Evolutionary conservation across 2,797 vertebrate species (phyloP).

Genomic region (Fundulus diaphanus): DNA sequence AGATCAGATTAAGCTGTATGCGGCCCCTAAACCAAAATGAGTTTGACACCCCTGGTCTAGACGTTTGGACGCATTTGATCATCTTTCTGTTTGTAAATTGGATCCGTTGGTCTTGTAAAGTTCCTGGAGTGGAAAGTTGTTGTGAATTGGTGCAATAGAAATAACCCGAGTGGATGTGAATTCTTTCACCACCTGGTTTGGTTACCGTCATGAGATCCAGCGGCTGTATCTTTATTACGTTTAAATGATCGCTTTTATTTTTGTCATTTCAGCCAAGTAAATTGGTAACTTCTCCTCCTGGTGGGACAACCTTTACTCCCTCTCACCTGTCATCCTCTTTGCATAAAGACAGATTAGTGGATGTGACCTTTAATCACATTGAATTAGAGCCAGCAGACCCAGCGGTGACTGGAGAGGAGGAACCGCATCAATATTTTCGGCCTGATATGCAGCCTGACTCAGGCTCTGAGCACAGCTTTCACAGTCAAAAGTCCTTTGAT

Average conservation of each 20-base stretch:
- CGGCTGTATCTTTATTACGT: background rate
- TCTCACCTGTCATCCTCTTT: slow-evolving; percentile 21
- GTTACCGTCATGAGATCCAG: background rate
- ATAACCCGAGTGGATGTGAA: too few species aligned
- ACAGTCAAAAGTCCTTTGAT: slow-evolving; percentile 52
- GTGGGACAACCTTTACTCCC: slow-evolving; percentile 14
- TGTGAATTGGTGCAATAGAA: background rate
- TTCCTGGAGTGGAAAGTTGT: background rate
- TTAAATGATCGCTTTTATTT: slow-evolving; percentile 3
- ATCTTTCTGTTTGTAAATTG: background rate
- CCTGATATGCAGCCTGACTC: slow-evolving; percentile 42
- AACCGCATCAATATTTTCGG: slow-evolving; percentile 40
- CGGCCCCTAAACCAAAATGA: too few species aligned
- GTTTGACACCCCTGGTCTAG: too few species aligned
- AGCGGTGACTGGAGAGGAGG: slow-evolving; percentile 23
- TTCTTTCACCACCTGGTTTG: background rate
- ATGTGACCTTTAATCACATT: slow-evolving; percentile 28
- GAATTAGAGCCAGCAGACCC: slow-evolving; percentile 20
- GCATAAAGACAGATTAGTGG: slow-evolving; percentile 16
- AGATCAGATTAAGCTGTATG: too few species aligned
- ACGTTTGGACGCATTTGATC: background rate
- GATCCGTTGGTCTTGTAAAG: background rate
- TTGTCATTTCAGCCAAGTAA: slow-evolving; percentile 51
- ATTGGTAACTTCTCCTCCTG: slow-evolving; percentile 4
- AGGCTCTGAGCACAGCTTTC: slow-evolving; percentile 53